phyloP scores from a whole-genome alignment of 2,797 vertebrate species.

The Sciurus carolinensis region DNA sequence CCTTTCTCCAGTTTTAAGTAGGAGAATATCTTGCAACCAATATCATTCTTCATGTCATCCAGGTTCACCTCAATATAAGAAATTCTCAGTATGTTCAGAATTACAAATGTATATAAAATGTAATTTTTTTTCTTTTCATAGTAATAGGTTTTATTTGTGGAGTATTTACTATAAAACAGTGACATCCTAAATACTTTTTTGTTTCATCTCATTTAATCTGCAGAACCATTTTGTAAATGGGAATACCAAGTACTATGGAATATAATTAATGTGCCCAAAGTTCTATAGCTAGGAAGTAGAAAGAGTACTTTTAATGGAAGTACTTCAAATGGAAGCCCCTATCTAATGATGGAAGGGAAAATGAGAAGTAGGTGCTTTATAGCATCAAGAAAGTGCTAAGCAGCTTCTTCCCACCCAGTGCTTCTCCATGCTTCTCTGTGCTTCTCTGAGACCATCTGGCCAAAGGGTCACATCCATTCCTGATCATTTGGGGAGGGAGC shows the following conservation, averaged over 20 bases:
- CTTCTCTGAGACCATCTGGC: background rate
- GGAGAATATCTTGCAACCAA: background rate
- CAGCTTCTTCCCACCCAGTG: background rate
- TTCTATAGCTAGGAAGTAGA: background rate
- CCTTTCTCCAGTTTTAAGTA: slow-evolving; percentile 43
- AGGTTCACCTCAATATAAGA: background rate
- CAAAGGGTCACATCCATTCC: background rate
- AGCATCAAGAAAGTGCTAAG: background rate
- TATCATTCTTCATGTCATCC: background rate
- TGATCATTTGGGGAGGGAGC: background rate
- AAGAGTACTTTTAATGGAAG: background rate
- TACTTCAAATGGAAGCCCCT: background rate
- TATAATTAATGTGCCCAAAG: background rate
- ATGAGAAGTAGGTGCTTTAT: background rate
- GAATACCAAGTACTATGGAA: background rate
- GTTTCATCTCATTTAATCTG: slow-evolving; percentile 46
- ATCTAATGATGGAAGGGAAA: background rate
- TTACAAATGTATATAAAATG: background rate
- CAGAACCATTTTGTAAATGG: slow-evolving; percentile 23
- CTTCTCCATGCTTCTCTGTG: background rate
- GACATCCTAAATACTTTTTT: background rate
- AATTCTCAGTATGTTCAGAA: background rate
- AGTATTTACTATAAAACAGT: slow-evolving; percentile 15
- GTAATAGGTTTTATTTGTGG: slow-evolving; percentile 23
- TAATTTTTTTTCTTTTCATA: background rate